These are phyloP conservation scores for Drosophila trichaetosa DNA, from an alignment of 2,888 invertebrate genomes.

Conservation along the genomic window DNA sequence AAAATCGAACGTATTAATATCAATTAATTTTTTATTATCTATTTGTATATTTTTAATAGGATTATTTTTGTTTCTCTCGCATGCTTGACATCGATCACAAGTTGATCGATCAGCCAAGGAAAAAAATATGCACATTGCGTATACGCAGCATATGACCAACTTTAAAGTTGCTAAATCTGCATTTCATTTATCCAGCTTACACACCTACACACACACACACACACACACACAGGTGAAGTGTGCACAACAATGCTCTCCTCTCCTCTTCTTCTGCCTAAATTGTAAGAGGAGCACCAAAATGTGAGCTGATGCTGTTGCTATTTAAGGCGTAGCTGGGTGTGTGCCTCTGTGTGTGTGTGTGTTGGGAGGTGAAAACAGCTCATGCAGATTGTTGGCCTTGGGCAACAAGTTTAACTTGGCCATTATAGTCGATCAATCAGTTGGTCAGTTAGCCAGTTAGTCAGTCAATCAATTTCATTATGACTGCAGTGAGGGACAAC, in stretches of 20 bases:
- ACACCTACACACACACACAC: neutral
- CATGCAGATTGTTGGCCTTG: conserved; percentile 67
- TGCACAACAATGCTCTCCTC: conserved; percentile 46
- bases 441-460: conserved; percentile 28
- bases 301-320: conserved; percentile 27
- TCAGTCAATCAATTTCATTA: conserved; percentile 43
- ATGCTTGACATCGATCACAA: neutral
- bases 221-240: conserved; percentile 21
- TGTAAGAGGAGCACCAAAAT: conserved; percentile 44
- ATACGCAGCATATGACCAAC: conserved; percentile 41
- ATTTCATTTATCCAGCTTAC: conserved; percentile 26
- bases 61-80: neutral
- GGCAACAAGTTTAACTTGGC: conserved; percentile 49
- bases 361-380: conserved; percentile 45
- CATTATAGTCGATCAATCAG: conserved; percentile 49
- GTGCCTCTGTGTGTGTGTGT: neutral
- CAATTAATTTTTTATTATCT: neutral
- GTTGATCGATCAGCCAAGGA: neutral
- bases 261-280: conserved; percentile 21
- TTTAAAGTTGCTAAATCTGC: conserved; percentile 31
- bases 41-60: neutral
- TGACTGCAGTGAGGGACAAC: conserved; percentile 25
- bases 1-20: neutral
- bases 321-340: neutral
- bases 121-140: conserved; percentile 25